A percentile compares a stretch with the other conserved stretches of the same genome.
These are phyloP conservation scores for Spodoptera picta DNA, from an alignment of 2,888 invertebrate genomes.

Conservation along the genomic window DNA sequence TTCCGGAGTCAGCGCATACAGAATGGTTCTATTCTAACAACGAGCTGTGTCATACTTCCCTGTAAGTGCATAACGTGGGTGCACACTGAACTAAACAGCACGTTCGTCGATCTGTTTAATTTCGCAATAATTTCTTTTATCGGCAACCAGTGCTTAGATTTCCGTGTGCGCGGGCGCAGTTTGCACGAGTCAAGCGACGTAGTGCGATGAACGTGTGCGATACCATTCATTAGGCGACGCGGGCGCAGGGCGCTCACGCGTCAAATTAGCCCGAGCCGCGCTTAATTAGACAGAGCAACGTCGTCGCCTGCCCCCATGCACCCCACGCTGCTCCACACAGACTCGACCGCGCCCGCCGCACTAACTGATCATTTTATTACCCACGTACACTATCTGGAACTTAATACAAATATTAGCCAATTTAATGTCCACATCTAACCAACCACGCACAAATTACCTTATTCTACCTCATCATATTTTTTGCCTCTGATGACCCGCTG, in stretches of 20 bases:
- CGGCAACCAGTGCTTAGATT: conserved; percentile 72
- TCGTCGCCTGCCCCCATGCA: conserved; percentile 58
- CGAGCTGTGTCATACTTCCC: conserved; percentile 51
- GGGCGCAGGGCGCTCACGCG: conserved; percentile 76
- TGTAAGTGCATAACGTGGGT: conserved; percentile 43
- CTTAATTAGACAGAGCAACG: conserved; percentile 82
- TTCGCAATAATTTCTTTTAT: conserved; percentile 74
- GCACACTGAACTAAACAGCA: conserved; percentile 31
- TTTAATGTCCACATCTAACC: conserved; percentile 1
- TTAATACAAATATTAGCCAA: conserved; percentile 10
- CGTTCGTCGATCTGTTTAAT: conserved; percentile 45
- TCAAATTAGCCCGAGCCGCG: conserved; percentile 85
- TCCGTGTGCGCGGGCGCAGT: conserved; percentile 71
- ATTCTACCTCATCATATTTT: conserved; percentile 5
- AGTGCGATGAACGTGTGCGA: conserved; percentile 87
- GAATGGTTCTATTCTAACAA: conserved; percentile 63
- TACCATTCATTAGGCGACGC: conserved; percentile 85
- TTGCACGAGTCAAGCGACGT: conserved; percentile 73
- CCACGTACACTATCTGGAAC: conserved; percentile 45
- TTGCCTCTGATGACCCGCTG: conserved; percentile 6
- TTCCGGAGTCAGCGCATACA: conserved; percentile 63
- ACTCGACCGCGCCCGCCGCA: conserved; percentile 40
- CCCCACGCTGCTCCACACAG: conserved; percentile 54
- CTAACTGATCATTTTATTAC: conserved; percentile 49
- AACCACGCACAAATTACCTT: conserved; percentile 8